phyloP scores from a whole-genome alignment of 2,888 invertebrate genomes.

The Eristalis pertinax region DNA sequence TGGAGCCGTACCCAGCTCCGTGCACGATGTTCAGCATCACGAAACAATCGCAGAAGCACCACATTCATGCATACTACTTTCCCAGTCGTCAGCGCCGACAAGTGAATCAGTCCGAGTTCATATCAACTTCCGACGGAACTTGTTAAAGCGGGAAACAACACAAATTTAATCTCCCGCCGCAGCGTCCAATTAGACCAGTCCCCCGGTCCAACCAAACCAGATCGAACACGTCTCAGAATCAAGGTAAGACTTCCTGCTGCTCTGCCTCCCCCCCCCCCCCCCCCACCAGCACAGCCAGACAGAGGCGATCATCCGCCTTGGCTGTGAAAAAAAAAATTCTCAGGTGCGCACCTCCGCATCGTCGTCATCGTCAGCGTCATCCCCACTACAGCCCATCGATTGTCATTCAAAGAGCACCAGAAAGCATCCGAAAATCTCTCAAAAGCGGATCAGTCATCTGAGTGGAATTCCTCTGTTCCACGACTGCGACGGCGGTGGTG shows the following conservation, averaged over 20 bases:
- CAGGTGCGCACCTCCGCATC: slow-evolving; percentile 63
- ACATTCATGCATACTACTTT: not conserved
- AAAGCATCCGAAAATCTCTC: slow-evolving; percentile 66
- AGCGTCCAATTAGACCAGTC: slow-evolving; percentile 48
- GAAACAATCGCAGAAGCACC: not conserved
- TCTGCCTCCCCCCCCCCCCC: not conserved
- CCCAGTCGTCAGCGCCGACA: not conserved
- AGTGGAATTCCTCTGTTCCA: slow-evolving; percentile 61
- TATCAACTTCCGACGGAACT: slow-evolving; percentile 54
- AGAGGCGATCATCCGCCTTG: slow-evolving; percentile 32
- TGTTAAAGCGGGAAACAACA: slow-evolving; percentile 12
- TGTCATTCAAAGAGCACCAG: slow-evolving; percentile 56
- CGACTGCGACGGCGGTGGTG: slow-evolving; percentile 8
- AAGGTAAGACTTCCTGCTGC: not conserved
- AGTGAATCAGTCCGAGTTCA: not conserved
- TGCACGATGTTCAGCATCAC: not conserved
- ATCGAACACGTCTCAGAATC: slow-evolving; percentile 13
- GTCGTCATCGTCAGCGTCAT: not conserved
- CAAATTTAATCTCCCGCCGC: slow-evolving; percentile 15
- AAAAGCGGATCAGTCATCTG: slow-evolving; percentile 72
- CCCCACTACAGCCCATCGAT: slow-evolving; percentile 48
- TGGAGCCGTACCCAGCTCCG: too few species aligned
- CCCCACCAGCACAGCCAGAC: too few species aligned
- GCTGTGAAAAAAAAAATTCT: slow-evolving; percentile 63
- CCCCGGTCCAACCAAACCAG: slow-evolving; percentile 33